Percentiles rank a stretch among this genome's conserved stretches.
Evolutionary conservation across 2,888 invertebrate genomes (phyloP).

Genomic region (Conistra vaccinii): DNA sequence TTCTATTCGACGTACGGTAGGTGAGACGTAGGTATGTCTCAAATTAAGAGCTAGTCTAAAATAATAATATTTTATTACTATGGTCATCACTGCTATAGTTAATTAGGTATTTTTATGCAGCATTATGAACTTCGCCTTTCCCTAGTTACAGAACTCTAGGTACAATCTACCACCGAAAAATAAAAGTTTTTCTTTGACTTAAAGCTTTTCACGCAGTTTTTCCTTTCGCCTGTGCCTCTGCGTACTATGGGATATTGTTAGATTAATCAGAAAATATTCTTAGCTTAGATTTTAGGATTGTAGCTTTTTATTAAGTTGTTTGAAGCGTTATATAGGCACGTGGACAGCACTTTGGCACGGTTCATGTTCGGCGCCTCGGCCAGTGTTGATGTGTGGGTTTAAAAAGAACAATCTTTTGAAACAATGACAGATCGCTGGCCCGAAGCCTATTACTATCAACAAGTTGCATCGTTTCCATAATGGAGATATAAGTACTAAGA

Average conservation of each 20-base stretch:
- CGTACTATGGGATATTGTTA: background rate
- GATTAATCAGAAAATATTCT: background rate
- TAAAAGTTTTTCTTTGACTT: background rate
- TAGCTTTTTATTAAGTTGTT: slow-evolving; percentile 10
- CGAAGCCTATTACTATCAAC: slow-evolving; percentile 39
- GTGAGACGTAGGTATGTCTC: background rate
- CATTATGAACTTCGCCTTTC: background rate
- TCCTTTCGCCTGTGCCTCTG: no score
- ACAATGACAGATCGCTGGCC: slow-evolving; percentile 54
- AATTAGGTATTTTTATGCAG: background rate
- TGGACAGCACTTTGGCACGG: slow-evolving; percentile 49
- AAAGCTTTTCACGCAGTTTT: background rate
- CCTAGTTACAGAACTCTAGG: background rate
- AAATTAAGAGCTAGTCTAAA: background rate
- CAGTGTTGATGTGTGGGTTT: slow-evolving; percentile 39
- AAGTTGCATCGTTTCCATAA: background rate
- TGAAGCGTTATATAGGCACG: slow-evolving; percentile 22
- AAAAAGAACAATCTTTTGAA: slow-evolving; percentile 45
- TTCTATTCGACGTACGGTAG: background rate
- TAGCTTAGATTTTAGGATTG: background rate
- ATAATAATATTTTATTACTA: background rate
- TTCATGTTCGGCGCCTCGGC: slow-evolving; percentile 37
- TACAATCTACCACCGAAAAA: background rate
- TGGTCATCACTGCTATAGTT: background rate
- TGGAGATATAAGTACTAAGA: background rate